These are phyloP conservation scores for Baryphthengus martii DNA, from an alignment of 2,113 vertebrate species.

Conservation along the genomic window DNA sequence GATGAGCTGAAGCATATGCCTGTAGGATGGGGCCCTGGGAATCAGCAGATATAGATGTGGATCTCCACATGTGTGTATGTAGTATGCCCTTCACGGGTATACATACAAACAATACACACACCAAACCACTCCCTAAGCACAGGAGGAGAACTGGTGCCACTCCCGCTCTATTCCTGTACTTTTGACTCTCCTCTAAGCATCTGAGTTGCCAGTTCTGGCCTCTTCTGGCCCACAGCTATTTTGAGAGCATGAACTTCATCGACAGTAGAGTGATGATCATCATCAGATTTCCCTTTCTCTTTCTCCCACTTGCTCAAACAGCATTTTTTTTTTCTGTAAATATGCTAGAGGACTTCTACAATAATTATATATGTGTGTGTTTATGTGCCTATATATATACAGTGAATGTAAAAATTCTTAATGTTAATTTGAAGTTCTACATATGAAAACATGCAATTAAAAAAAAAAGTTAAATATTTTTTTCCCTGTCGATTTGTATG, in stretches of 20 bases:
- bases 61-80: fast-evolving
- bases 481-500: not conserved
- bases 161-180: not conserved
- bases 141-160: not conserved
- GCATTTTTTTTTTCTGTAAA: not conserved
- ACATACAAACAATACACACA: not conserved
- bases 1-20: not conserved
- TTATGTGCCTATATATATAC: not conserved
- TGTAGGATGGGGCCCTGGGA: not conserved
- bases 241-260: not conserved
- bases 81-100: not conserved
- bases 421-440: not conserved
- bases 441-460: not conserved
- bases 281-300: not conserved
- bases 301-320: not conserved
- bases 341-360: not conserved
- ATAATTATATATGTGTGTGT: not conserved
- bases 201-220: not conserved
- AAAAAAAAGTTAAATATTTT: not conserved
- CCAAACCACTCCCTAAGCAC: not conserved
- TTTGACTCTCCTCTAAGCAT: not conserved
- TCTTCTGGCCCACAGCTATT: not conserved
- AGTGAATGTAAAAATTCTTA: not conserved
- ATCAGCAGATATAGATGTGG: not conserved
- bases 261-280: not conserved